These are phyloP conservation scores for Lycocerus yunnanus DNA, from an alignment of 2,888 invertebrate species.

Conservation along the genomic window DNA sequence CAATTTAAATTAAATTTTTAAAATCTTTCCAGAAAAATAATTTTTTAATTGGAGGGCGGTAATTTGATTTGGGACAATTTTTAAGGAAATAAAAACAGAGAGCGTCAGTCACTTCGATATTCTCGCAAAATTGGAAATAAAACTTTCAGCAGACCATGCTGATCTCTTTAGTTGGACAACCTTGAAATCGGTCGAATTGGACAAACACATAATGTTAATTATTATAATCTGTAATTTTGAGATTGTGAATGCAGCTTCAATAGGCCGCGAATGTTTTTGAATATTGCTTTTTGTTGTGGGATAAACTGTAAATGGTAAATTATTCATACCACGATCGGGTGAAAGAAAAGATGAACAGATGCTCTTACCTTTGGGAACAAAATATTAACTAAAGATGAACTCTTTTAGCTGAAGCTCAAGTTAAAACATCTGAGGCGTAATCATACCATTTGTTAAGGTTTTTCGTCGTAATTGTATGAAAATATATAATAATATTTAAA, in stretches of 20 bases:
- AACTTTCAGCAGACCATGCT: too few species aligned
- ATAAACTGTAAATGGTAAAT: neutral
- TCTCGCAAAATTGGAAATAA: too few species aligned
- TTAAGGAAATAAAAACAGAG: too few species aligned
- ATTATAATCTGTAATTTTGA: too few species aligned
- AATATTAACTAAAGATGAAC: neutral
- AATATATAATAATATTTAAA: slow-evolving; percentile 14
- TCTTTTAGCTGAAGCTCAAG: neutral
- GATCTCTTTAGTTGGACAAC: too few species aligned
- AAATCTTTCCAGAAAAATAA: neutral
- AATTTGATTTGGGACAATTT: neutral
- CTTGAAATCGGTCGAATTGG: too few species aligned
- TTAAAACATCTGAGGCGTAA: neutral
- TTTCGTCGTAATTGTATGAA: neutral
- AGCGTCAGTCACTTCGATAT: too few species aligned
- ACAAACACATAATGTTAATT: too few species aligned
- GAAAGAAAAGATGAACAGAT: neutral
- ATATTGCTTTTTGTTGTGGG: neutral
- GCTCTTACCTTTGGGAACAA: neutral
- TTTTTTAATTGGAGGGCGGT: neutral
- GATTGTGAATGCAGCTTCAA: too few species aligned
- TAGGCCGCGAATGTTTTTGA: too few species aligned
- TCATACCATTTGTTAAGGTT: neutral
- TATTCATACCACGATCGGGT: neutral
- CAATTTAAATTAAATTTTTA: slow-evolving; percentile 26